Evolutionary conservation across 2,797 vertebrate species (phyloP).

Genomic region (Sebastes goodei): DNA sequence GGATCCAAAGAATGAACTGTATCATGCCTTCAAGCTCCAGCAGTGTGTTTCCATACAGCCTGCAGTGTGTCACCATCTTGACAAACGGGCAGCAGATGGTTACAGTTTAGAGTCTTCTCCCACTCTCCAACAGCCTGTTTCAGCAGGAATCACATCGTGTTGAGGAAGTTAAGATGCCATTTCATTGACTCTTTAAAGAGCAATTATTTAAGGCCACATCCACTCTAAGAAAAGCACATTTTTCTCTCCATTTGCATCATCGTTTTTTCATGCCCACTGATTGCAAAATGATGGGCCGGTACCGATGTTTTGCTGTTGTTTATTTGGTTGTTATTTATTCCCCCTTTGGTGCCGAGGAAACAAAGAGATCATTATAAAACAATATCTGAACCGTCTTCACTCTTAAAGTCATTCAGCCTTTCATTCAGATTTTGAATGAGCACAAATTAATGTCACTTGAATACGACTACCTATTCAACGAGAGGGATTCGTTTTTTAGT

Average conservation of each 20-base stretch:
- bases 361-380: no score
- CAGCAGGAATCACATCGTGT: not conserved
- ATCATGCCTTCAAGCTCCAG: not conserved
- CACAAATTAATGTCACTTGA: no score
- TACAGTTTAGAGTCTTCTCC: not conserved
- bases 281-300: no score
- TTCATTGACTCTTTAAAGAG: not conserved
- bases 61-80: not conserved
- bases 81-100: not conserved
- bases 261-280: not conserved
- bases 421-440: no score
- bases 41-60: not conserved
- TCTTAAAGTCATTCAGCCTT: no score
- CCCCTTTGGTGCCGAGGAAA: no score
- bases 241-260: not conserved
- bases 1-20: not conserved
- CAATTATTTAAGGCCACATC: not conserved
- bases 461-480: no score
- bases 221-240: not conserved
- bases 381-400: no score
- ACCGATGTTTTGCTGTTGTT: no score
- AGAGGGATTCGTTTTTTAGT: no score
- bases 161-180: not conserved
- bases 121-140: not conserved
- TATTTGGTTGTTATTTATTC: no score